These are phyloP conservation scores for Pristionchus arcanus DNA, from an alignment of 2,888 invertebrate genomes.

Conservation along the genomic window DNA sequence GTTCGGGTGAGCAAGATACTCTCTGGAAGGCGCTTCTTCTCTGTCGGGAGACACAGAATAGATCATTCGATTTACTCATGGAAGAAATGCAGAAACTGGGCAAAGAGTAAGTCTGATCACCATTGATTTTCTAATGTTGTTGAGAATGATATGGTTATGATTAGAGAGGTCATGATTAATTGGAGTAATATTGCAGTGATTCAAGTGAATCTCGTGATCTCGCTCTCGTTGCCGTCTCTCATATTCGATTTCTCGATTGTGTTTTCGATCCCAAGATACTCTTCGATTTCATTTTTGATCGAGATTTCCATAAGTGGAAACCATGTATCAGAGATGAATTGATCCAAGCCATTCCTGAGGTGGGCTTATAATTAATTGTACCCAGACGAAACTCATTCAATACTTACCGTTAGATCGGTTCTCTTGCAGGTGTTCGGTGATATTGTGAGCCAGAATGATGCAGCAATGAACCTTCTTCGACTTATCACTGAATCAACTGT, in stretches of 20 bases:
- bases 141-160: no score
- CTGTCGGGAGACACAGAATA: constrained; percentile 48
- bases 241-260: constrained; percentile 53
- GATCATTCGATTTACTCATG: constrained; percentile 48
- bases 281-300: constrained; percentile 49
- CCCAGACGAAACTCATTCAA: no score
- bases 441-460: constrained; percentile 43
- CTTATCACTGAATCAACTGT: constrained; percentile 7
- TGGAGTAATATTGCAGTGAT: background rate
- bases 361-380: background rate
- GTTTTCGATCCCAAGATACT: constrained; percentile 41
- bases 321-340: constrained; percentile 50
- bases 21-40: constrained; percentile 51
- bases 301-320: constrained; percentile 54
- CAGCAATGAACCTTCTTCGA: background rate
- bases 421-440: constrained; percentile 51
- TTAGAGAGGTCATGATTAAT: no score
- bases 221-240: constrained; percentile 39
- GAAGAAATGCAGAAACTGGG: constrained; percentile 52
- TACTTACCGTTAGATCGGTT: background rate
- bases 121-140: background rate
- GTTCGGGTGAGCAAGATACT: constrained; percentile 45
- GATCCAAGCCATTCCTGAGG: constrained; percentile 54
- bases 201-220: constrained; percentile 21
- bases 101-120: constrained; percentile 34